Evolutionary conservation across 2,888 invertebrate genomes (phyloP).

Genomic region (Sarcophaga carnaria): DNA sequence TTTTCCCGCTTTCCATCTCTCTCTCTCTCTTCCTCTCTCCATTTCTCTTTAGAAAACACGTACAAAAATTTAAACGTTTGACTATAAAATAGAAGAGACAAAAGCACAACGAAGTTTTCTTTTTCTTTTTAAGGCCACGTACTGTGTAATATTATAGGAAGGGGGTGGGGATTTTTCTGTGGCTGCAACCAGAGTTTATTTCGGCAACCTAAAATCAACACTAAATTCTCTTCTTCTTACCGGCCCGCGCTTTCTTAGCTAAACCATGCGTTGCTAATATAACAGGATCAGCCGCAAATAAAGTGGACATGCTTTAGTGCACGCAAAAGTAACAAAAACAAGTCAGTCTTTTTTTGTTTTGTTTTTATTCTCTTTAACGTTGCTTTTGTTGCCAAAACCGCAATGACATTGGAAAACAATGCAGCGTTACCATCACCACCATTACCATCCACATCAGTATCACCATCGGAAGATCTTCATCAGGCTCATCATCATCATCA

Average conservation of each 20-base stretch:
- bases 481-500: neutral
- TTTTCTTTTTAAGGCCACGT: conserved; percentile 53
- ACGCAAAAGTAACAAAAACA: conserved; percentile 31
- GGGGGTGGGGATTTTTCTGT: neutral
- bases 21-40: neutral
- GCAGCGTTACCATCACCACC: conserved; percentile 58
- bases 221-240: neutral
- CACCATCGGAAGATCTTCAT: neutral
- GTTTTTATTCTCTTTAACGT: too few species aligned
- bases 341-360: neutral
- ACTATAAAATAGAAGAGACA: conserved; percentile 54
- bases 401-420: conserved; percentile 58
- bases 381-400: conserved; percentile 52
- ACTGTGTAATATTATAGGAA: conserved; percentile 12
- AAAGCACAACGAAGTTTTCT: conserved; percentile 56
- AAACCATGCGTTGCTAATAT: neutral
- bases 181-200: neutral
- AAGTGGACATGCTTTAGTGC: conserved; percentile 46
- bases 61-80: conserved; percentile 60
- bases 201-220: conserved; percentile 44
- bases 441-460: conserved; percentile 56
- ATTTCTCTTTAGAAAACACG: conserved; percentile 43
- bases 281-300: conserved; percentile 11
- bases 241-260: neutral
- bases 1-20: neutral